Evolutionary conservation across 2,888 invertebrate species (phyloP), one percentile per base, ranked within the genome.

Genomic region (Osmoderma eremita): DNA sequence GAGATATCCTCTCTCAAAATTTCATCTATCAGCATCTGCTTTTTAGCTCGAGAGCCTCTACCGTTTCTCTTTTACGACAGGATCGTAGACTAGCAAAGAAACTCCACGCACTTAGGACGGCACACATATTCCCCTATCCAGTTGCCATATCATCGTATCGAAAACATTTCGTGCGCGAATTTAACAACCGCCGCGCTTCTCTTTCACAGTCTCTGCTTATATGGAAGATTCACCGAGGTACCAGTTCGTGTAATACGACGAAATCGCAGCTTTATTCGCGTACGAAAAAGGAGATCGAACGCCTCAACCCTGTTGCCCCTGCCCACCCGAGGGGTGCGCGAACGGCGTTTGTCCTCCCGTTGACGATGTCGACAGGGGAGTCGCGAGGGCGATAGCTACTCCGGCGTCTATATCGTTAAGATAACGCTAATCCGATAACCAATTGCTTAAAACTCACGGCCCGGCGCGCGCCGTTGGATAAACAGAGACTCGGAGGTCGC

Each of bases 351-450:
- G 42, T 42, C 17, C 38, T 53, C 24, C 30, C 50, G 50, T 51
- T 30, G 15, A 51, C 50, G 50, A 24, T 30, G 20, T 12, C 49
- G 22, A 42, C 42, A 42, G 24, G 58, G 58, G 58, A 24, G 65
- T 5, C 30, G 58, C 54, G 54, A 65, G 48, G 54, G 66, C 77
- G 76, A 75, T 77, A 77, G 74, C 76, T 75, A 76, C 76, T 75
- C 45, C 77, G 78, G 75, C 77, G 78, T 78, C 80, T 80, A 81
- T 81, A 82, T 82, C 81, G 81, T 81, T 81, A 79, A 82, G 82
- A 82, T 82, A 82, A 82, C 78, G 79, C 76, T 82, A 82, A 82
- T 82, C 82, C 82, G 82, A 82, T 82, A 82, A 82, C 80, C 82
- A 81, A 82, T 82, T 81, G 80, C 81, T 78, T 61, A 45, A 48